These are phyloP conservation scores for Papilio xuthus DNA, from an alignment of 1,140 invertebrate genomes.

Conservation along the genomic window DNA sequence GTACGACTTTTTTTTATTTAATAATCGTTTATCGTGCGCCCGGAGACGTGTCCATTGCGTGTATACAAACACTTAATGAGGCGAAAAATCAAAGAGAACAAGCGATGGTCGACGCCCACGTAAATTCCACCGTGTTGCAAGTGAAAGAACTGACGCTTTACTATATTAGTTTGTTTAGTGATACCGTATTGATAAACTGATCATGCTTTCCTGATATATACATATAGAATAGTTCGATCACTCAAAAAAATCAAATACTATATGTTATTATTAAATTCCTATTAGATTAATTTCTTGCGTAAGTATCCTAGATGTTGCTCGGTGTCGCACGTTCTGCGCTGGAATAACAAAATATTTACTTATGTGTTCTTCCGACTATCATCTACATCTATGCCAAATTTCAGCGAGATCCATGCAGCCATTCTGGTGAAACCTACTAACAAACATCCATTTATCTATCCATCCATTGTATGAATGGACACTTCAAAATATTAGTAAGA, in stretches of 20 bases:
- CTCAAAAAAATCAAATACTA: background rate
- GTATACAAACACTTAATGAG: constrained; percentile 74
- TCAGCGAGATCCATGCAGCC: too few relatives aligned
- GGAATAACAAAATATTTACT: too few relatives aligned
- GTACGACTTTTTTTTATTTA: constrained; percentile 54
- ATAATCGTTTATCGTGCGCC: constrained; percentile 61
- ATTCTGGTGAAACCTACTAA: too few relatives aligned
- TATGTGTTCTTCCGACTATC: too few relatives aligned
- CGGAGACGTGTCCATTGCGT: constrained; percentile 60
- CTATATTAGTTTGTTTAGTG: constrained; percentile 26
- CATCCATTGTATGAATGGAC: too few relatives aligned
- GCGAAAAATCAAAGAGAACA: constrained; percentile 70
- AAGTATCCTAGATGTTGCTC: too few relatives aligned
- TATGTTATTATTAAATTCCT: too few relatives aligned
- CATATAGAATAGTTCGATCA: background rate
- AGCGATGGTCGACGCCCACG: constrained; percentile 61
- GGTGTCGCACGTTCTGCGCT: too few relatives aligned
- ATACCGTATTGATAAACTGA: constrained; percentile 41
- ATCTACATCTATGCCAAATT: too few relatives aligned
- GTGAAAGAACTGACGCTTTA: constrained; percentile 5
- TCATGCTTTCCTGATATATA: background rate
- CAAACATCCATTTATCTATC: too few relatives aligned
- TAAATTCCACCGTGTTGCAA: constrained; percentile 48
- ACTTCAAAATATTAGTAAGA: too few relatives aligned
- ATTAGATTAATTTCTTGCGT: too few relatives aligned